Conservation (phyloP, 2,797 vertebrate genomes). For the Pampus argenteus region DNA sequence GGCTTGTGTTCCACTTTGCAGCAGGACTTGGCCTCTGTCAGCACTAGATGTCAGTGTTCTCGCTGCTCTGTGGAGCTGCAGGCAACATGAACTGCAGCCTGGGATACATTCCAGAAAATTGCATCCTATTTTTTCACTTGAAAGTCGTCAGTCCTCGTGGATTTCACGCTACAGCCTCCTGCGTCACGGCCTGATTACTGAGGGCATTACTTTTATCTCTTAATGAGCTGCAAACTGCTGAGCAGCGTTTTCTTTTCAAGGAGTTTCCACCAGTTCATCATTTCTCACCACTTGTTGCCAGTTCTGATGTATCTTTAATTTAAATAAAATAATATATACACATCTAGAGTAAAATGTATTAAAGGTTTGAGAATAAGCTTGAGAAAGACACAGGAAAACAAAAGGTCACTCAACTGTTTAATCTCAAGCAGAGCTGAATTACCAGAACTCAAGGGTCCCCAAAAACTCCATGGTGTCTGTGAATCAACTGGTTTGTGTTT, state of each 20-base stretch:
- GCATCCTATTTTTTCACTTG: constrained; percentile 41
- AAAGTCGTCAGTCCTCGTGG: constrained; percentile 55
- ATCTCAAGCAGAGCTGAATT: not conserved
- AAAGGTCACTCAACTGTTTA: not conserved
- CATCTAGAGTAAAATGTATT: not conserved
- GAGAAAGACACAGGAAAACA: not conserved
- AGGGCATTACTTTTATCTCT: constrained; percentile 74
- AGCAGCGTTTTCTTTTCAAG: constrained; percentile 52
- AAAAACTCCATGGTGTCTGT: too few species aligned
- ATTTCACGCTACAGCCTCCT: constrained; percentile 58
- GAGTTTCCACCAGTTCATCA: constrained; percentile 46
- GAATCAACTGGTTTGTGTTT: too few species aligned
- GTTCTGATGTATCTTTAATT: constrained; percentile 13
- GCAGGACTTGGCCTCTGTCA: constrained; percentile 46
- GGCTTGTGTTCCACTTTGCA: constrained; percentile 14
- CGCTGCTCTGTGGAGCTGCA: constrained; percentile 60
- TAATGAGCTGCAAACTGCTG: constrained; percentile 75
- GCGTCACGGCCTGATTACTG: constrained; percentile 65
- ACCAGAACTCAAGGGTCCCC: not conserved
- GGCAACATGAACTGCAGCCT: constrained; percentile 22
- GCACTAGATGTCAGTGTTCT: constrained; percentile 86
- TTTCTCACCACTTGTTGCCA: constrained; percentile 40
- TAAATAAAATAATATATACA: constrained; percentile 1
- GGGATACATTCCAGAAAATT: constrained; percentile 30
- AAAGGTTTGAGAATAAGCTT: not conserved